phyloP scores from a whole-genome alignment of 2,113 vertebrate genomes.

The Gobiocypris rarus region DNA sequence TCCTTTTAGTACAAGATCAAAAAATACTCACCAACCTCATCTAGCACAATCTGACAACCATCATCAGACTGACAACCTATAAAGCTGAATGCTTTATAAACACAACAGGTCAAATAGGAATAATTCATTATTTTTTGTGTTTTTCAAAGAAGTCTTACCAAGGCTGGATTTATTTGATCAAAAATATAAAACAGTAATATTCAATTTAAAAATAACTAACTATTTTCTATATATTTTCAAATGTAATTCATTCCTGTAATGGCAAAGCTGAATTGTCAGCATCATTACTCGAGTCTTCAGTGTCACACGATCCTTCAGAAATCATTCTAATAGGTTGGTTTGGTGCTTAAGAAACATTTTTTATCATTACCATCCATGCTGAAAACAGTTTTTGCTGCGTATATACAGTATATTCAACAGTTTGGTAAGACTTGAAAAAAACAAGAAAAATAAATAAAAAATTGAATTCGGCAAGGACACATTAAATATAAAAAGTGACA shows the following conservation, averaged over 20 bases:
- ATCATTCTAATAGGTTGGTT: neutral
- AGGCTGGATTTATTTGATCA: too few relatives aligned
- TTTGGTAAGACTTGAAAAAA: neutral
- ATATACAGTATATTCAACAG: too few relatives aligned
- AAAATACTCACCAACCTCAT: neutral
- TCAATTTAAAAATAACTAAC: too few relatives aligned
- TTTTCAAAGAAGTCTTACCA: too few relatives aligned
- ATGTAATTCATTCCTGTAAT: too few relatives aligned
- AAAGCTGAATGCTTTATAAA: too few relatives aligned
- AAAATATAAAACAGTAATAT: too few relatives aligned
- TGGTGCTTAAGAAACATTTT: neutral
- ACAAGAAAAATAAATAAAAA: neutral
- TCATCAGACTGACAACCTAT: neutral
- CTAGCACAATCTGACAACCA: neutral
- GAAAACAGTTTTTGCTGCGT: too few relatives aligned
- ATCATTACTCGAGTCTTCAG: too few relatives aligned
- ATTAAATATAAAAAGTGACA: neutral
- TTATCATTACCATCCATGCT: neutral
- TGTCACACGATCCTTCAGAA: too few relatives aligned
- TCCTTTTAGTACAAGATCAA: neutral
- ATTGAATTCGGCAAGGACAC: neutral
- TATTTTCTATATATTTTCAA: too few relatives aligned
- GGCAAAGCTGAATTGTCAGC: too few relatives aligned
- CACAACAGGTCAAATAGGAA: neutral
- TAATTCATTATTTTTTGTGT: neutral